phyloP scores from a whole-genome alignment of 2,113 vertebrate species.

The Orthonyx spaldingii region DNA sequence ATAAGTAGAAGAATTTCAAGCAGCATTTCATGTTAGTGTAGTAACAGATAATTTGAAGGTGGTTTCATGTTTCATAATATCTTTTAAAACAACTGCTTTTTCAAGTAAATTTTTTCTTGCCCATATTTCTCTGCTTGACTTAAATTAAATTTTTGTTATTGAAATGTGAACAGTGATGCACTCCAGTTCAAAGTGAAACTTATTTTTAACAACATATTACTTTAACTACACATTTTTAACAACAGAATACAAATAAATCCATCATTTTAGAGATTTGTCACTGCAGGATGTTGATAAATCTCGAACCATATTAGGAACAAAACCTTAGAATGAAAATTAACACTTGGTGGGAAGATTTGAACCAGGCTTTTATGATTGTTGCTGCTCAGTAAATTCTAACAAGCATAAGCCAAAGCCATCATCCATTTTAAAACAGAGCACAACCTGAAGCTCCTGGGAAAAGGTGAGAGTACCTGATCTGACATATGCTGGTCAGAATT shows the following conservation, averaged over 20 bases:
- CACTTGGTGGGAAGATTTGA: neutral
- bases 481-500: neutral
- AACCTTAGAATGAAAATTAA: neutral
- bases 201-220: neutral
- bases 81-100: neutral
- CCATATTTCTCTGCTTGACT: neutral
- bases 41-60: neutral
- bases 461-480: neutral
- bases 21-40: neutral
- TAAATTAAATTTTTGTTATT: neutral
- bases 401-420: neutral
- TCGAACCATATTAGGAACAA: neutral
- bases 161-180: neutral
- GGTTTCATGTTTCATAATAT: neutral
- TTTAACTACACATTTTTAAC: no score
- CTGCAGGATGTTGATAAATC: neutral
- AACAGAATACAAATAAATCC: neutral
- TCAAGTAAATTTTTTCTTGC: neutral
- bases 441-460: neutral
- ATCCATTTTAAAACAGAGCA: neutral
- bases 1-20: neutral
- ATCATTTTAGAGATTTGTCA: neutral
- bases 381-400: neutral
- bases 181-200: neutral
- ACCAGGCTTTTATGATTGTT: neutral